Evolutionary conservation across 2,888 invertebrate genomes (phyloP), one percentile per base, ranked within the genome.

Genomic region (Conus canariensis): DNA sequence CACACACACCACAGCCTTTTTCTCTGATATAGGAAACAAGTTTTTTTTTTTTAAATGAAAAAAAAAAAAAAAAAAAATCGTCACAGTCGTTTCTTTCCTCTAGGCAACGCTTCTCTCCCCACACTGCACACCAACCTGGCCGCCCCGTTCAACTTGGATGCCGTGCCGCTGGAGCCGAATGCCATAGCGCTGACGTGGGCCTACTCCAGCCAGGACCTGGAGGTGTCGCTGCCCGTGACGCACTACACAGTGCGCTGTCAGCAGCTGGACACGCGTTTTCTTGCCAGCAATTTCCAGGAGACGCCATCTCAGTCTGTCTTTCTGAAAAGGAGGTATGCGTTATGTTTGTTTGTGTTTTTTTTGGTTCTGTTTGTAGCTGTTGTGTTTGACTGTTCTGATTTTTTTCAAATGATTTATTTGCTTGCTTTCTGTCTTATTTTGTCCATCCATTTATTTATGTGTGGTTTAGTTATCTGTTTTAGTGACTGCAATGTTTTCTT

Each of bases 231-330:
- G 83, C 88, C 88, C 9, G 85, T 89, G 59, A 89, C 89, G 4
- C 89, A 89, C 85, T 89, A 83, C 74, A 74, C 30, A 9, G 89
- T 89, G 6, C 89, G 85, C 56, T 89, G 89, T 25, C 70, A 85
- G 77, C 45, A 56, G 30, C 60, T 89, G 30, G 70, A 85, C 12
- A 25, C 85, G 10, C 22, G 56, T 0, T 58, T 60, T 10, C 19
- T 67, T 0, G 85, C 19, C 14, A 30, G 59, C 16, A 7, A 22
- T 12, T 89, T 85, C 25, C 56, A 67, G 67, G 85, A 85, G 56
- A n/a, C n/a, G 4, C 9, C 83, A 2, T 14, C 83, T 22, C 58
- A 64, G 67, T 45, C 83, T 19, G 83, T 89, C 45, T 56, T 89
- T 10, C 19, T 64, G 64, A 89, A 89, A 56, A 85, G 19, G 67